These are phyloP conservation scores for Penaeus chinensis DNA, from an alignment of 1,140 invertebrate species.

Conservation along the genomic window DNA sequence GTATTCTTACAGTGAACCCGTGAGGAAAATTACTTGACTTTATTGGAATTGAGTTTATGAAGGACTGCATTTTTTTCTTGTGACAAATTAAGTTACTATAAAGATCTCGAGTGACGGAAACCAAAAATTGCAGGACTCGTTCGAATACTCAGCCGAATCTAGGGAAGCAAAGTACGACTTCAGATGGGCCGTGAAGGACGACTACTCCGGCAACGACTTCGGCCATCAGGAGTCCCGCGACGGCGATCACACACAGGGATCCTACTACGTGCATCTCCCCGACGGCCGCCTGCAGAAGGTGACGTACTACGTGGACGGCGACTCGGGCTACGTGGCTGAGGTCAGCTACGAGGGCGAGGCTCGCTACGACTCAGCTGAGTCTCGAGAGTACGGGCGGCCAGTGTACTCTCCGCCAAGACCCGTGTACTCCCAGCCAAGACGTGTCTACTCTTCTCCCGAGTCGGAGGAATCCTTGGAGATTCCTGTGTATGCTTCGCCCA, in stretches of 20 bases:
- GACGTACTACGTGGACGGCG: constrained; percentile 15
- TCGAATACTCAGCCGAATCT: neutral
- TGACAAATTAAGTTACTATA: neutral
- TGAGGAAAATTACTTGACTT: too few species aligned
- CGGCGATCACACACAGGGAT: constrained; percentile 25
- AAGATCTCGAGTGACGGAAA: neutral
- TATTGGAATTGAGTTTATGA: neutral
- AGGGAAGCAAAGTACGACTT: constrained; percentile 19
- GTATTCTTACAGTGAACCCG: neutral
- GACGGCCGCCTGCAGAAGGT: constrained; percentile 27
- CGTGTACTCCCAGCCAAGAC: neutral
- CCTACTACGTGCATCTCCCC: constrained; percentile 25
- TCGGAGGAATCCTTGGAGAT: neutral
- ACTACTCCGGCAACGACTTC: constrained; percentile 17
- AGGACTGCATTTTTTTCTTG: neutral
- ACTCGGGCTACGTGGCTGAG: constrained; percentile 23
- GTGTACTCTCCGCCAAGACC: neutral
- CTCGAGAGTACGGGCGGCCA: neutral
- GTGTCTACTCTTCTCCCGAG: neutral
- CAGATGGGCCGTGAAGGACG: constrained; percentile 22
- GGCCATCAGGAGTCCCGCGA: constrained; percentile 21
- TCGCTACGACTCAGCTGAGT: neutral
- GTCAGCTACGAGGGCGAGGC: constrained; percentile 3
- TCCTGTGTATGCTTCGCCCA: too few species aligned
- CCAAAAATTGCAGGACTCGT: neutral